phyloP scores from a whole-genome alignment of 1,140 invertebrate genomes.

The Pseudomyrmex dendroicus region DNA sequence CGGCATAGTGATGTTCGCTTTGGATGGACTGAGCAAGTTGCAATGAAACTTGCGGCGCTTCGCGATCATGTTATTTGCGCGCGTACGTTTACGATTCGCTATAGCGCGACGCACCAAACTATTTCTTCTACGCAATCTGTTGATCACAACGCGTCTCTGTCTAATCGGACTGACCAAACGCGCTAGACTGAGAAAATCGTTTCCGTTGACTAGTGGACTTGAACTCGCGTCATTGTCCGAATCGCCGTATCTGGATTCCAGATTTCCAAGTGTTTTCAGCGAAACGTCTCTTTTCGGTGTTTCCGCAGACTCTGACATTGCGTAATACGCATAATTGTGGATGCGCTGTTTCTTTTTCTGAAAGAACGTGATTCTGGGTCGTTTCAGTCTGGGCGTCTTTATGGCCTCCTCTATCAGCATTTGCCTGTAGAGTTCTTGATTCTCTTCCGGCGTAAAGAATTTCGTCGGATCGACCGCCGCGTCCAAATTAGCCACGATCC shows the following conservation, averaged over 20 bases:
- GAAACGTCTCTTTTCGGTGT: slow-evolving; percentile 57
- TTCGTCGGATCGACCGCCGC: neutral
- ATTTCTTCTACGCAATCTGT: slow-evolving; percentile 67
- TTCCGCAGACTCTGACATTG: slow-evolving; percentile 35
- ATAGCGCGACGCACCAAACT: slow-evolving; percentile 69
- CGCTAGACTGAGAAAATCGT: slow-evolving; percentile 54
- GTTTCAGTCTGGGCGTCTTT: slow-evolving; percentile 60
- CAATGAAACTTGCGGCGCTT: slow-evolving; percentile 7
- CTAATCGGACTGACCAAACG: slow-evolving; percentile 64
- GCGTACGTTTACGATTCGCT: slow-evolving; percentile 41
- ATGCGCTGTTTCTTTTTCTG: slow-evolving; percentile 44
- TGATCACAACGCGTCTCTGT: slow-evolving; percentile 65
- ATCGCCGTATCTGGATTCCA: slow-evolving; percentile 15
- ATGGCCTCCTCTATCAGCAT: slow-evolving; percentile 58
- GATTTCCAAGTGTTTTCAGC: neutral
- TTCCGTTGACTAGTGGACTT: slow-evolving; percentile 28
- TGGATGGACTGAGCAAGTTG: slow-evolving; percentile 62
- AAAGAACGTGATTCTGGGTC: slow-evolving; percentile 66
- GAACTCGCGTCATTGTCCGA: neutral
- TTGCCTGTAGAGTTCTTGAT: slow-evolving; percentile 53
- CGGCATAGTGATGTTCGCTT: slow-evolving; percentile 64
- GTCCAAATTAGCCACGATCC: slow-evolving; percentile 6
- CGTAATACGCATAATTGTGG: slow-evolving; percentile 19
- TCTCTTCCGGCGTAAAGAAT: slow-evolving; percentile 65
- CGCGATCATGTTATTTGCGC: neutral